Conservation (phyloP, 1,140 invertebrate genomes). For the Anoplophora glabripennis region DNA sequence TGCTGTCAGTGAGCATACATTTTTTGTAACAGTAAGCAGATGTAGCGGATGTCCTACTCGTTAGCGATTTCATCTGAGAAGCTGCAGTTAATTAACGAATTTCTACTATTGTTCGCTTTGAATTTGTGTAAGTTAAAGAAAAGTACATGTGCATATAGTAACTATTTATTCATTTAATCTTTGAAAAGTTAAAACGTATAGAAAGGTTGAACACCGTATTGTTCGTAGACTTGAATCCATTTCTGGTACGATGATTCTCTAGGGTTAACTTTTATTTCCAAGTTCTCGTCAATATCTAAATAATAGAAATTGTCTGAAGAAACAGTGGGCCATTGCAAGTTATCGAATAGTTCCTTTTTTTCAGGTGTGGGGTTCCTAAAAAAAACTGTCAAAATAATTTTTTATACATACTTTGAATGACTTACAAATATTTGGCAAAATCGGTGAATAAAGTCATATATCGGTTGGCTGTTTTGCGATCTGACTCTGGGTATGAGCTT, state of each 20-base stretch:
- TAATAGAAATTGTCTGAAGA: not conserved
- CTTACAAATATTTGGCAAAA: conserved; percentile 16
- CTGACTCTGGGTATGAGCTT: not conserved
- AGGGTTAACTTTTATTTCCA: not conserved
- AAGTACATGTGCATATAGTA: too few relatives aligned
- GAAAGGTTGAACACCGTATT: not conserved
- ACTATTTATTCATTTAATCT: too few relatives aligned
- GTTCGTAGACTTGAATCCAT: conserved; percentile 6
- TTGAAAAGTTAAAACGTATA: too few relatives aligned
- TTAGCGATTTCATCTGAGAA: too few relatives aligned
- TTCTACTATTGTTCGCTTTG: too few relatives aligned
- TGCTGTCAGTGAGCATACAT: too few relatives aligned
- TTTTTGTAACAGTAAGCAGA: too few relatives aligned
- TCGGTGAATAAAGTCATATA: not conserved
- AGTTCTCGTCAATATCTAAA: conserved; percentile 4
- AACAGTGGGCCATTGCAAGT: not conserved
- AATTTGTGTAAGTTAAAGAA: too few relatives aligned
- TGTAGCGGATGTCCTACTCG: too few relatives aligned
- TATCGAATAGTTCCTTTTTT: conserved; percentile 2
- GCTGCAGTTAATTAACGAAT: too few relatives aligned
- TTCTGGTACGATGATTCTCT: conserved; percentile 1
- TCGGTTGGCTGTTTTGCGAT: conserved; percentile 7
- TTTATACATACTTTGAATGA: not conserved
- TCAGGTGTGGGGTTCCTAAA: conserved; percentile 12
- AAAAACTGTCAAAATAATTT: not conserved